Evolutionary conservation across 2,797 vertebrate genomes (phyloP).

Genomic region (Cephalopachus bancanus): DNA sequence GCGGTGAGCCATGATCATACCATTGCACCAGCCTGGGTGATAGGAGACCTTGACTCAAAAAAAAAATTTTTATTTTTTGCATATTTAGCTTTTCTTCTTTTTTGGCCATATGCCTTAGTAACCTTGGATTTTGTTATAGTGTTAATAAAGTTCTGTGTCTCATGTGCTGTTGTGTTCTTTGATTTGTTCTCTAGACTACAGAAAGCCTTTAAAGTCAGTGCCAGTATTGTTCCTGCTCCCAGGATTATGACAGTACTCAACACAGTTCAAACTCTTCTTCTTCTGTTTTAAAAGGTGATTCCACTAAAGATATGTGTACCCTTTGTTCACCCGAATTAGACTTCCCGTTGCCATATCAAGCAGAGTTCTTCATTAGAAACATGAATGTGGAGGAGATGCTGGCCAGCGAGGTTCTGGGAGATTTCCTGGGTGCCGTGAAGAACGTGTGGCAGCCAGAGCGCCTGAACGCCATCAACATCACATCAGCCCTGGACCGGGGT

Average conservation of each 20-base stretch:
- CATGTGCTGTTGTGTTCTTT: not conserved
- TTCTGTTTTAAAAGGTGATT: slow-evolving; percentile 53
- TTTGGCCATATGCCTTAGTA: not conserved
- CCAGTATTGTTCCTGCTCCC: not conserved
- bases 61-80: no score
- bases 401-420: slow-evolving; percentile 98
- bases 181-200: not conserved
- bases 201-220: slow-evolving; percentile 33
- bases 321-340: slow-evolving; percentile 88
- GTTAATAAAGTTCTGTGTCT: slow-evolving; percentile 21
- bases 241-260: not conserved
- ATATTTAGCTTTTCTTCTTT: not conserved
- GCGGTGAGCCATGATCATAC: no score
- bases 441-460: slow-evolving; percentile 99
- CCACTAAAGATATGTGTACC: slow-evolving; percentile 65
- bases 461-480: slow-evolving; percentile 98
- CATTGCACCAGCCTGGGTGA: no score
- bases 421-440: slow-evolving; percentile 98
- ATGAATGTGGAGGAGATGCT: slow-evolving; percentile 99
- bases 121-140: not conserved
- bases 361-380: slow-evolving; percentile 98
- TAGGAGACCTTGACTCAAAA: no score
- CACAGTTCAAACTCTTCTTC: slow-evolving; percentile 27
- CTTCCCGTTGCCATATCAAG: slow-evolving; percentile 96
- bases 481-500: slow-evolving; percentile 97